Base-by-base conservation (phyloP, 2,888 invertebrate species). In the Vandiemenella viatica region DNA sequence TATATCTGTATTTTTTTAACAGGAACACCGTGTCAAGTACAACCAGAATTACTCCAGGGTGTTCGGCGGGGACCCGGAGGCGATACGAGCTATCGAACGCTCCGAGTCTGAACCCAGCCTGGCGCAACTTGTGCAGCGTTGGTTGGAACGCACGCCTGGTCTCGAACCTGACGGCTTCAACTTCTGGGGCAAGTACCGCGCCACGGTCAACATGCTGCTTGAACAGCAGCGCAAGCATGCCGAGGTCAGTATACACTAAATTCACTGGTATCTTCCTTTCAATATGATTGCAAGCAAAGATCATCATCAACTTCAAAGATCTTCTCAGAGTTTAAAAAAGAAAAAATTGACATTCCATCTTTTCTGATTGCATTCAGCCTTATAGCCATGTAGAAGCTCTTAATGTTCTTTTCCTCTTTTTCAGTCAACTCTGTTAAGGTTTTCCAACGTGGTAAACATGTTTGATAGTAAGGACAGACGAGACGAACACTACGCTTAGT, bases 71-170 rank as follows among this genome's bases (percentile, higher is more conserved):
- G 83, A 89, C 58, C 71, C 76, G 2, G 70, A 73, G 18, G 76
- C 80, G 20, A 64, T 75, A 46, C 65, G 67, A 43, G 69, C 74
- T 32, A 70, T 79, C 32, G 71, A 73, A 55, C 63, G 65, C 48
- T 92, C 92, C 0, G 87, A 92, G 65, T 71, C 72, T 5, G 87
- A 91, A 57, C 90, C 89, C 1, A 89, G 93, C 0, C 72, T 98
- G 5, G 73, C 86, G 37, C 79, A 80, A 46, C 71, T 97, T 20
- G 84, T 98, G 19, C 85, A 95, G 65, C 73, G 83, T 42, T 97
- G 97, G 97, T 67, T 97, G 53, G 92, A 92, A 59, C 73, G 96
- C 41, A 96, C 95, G 0, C 97, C 97, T 0, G 96, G 96, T 0
- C 71, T 96, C 18, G 86, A 88, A 62, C 69, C 76, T 1, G 71